Conservation (phyloP, 2,113 vertebrate genomes). For the Petrocephalus zakoni region DNA sequence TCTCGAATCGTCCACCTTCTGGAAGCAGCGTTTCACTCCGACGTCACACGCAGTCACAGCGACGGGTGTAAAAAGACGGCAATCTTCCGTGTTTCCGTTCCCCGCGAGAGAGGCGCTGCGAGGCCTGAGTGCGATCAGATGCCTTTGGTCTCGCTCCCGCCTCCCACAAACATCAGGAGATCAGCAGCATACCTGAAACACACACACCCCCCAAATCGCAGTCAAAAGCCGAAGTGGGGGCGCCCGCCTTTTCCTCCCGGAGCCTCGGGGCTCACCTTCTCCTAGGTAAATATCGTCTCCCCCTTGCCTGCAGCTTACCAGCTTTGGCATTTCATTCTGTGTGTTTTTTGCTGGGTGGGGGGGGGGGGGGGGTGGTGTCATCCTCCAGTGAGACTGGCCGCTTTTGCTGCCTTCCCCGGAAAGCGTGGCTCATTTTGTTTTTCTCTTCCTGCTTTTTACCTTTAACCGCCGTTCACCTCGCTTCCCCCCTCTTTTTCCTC, state of each 20-base stretch:
- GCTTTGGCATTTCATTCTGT: constrained; percentile 4
- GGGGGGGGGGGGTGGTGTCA: neutral
- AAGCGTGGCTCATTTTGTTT: neutral
- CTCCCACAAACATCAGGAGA: neutral
- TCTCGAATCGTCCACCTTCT: neutral
- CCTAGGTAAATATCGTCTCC: neutral
- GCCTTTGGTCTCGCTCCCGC: neutral
- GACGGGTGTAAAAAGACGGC: neutral
- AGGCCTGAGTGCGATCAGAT: neutral
- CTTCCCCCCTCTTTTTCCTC: neutral
- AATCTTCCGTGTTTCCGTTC: neutral
- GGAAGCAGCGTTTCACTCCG: neutral
- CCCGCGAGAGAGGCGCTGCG: neutral
- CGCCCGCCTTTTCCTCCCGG: neutral
- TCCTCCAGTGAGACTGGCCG: neutral
- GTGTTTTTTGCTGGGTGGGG: neutral
- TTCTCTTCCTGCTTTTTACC: neutral
- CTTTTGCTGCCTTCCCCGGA: neutral
- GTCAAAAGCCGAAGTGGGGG: neutral
- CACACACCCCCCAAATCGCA: neutral
- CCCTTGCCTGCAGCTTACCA: neutral
- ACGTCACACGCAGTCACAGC: neutral
- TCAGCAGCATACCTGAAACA: neutral
- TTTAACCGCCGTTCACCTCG: neutral
- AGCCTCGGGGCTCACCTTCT: neutral